phyloP scores from a whole-genome alignment of 2,113 vertebrate species.

The Otolemur garnettii region DNA sequence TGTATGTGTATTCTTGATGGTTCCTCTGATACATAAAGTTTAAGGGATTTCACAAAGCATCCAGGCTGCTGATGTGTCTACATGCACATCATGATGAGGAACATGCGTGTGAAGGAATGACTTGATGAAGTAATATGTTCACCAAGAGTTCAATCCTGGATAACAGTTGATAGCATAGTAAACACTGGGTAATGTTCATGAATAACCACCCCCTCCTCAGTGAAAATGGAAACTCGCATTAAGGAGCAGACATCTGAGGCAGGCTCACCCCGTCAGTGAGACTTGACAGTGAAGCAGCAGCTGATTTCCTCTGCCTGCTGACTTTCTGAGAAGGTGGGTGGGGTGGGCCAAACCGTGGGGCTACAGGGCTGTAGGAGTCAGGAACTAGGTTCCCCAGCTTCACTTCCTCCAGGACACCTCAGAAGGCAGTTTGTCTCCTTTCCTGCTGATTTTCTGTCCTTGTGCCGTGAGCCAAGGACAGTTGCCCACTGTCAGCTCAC shows the following conservation, averaged over 20 bases:
- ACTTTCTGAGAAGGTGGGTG: background rate
- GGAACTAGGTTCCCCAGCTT: background rate
- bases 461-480: background rate
- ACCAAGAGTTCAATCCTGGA: background rate
- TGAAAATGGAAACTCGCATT: background rate
- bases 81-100: background rate
- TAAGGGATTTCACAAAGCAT: background rate
- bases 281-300: too few species aligned
- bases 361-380: background rate
- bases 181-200: background rate
- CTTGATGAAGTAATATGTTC: background rate
- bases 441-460: background rate
- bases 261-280: background rate
- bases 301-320: too few species aligned
- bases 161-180: slow-evolving; percentile 5
- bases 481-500: background rate
- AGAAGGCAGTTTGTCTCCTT: background rate
- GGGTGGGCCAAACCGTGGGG: background rate
- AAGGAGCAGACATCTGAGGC: background rate
- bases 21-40: background rate
- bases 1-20: background rate
- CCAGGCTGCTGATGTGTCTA: background rate
- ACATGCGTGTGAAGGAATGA: background rate
- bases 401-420: background rate
- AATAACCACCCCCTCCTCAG: background rate